Conservation (phyloP, 2,888 invertebrate species). For the Drosophila meridionalis region DNA sequence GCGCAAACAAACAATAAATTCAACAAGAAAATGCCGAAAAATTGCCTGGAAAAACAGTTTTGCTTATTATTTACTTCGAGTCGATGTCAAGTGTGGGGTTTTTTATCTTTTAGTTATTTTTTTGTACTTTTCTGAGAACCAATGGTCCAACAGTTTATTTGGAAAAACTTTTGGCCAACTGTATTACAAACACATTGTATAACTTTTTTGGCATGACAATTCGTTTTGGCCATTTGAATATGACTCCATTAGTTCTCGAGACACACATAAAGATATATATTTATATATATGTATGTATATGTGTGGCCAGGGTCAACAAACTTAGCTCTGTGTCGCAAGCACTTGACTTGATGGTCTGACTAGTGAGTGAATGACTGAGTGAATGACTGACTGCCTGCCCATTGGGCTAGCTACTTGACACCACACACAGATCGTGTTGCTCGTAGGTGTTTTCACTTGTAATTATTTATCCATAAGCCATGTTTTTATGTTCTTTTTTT, state of each 20-base stretch:
- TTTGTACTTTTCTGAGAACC: conserved; percentile 20
- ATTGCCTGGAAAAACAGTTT: conserved; percentile 61
- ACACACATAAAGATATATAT: background rate
- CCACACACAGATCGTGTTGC: conserved; percentile 53
- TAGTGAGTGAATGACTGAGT: conserved; percentile 10
- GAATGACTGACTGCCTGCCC: conserved; percentile 30
- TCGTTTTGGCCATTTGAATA: conserved; percentile 60
- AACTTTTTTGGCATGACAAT: conserved; percentile 72
- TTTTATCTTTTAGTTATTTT: background rate
- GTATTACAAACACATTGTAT: conserved; percentile 46
- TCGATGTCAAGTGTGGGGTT: conserved; percentile 46
- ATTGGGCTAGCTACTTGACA: conserved; percentile 61
- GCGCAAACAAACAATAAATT: conserved; percentile 74
- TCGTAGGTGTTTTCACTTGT: conserved; percentile 77
- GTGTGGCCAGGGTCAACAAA: conserved; percentile 57
- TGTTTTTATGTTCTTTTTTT: conserved; percentile 21
- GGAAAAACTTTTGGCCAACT: conserved; percentile 45
- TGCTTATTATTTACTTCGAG: conserved; percentile 19
- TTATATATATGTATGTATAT: background rate
- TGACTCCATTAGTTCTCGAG: conserved; percentile 46
- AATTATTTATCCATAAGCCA: conserved; percentile 76
- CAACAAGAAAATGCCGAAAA: conserved; percentile 66
- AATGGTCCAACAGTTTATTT: conserved; percentile 39
- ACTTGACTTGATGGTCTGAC: conserved; percentile 37
- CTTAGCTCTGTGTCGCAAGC: conserved; percentile 39